Percentiles rank a stretch among this genome's conserved stretches.
These are phyloP conservation scores for Dorcus parallelipipedus DNA, from an alignment of 2,888 invertebrate genomes.

Conservation along the genomic window DNA sequence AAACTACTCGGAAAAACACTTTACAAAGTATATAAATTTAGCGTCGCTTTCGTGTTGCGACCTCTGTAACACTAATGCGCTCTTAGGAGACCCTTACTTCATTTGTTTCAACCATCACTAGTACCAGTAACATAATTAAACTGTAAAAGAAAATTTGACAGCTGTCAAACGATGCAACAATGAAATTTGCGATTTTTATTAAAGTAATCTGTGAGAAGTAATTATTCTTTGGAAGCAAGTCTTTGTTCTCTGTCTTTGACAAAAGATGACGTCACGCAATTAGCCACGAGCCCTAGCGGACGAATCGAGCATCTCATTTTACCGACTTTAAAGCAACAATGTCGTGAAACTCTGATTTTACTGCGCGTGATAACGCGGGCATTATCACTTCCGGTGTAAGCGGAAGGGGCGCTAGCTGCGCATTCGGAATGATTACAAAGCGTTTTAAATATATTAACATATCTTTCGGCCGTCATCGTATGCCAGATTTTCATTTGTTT, in stretches of 20 bases:
- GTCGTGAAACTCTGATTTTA: constrained; percentile 8
- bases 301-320: not conserved
- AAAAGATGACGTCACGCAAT: too few species aligned
- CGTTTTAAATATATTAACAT: not conserved
- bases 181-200: too few species aligned
- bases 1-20: constrained; percentile 19
- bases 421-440: not conserved
- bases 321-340: constrained; percentile 5
- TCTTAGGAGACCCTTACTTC: too few species aligned
- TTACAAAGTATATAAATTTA: not conserved
- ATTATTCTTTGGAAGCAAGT: too few species aligned
- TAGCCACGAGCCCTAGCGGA: too few species aligned
- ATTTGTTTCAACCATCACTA: not conserved
- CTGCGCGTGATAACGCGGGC: constrained; percentile 10
- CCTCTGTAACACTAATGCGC: too few species aligned
- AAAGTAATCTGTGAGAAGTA: too few species aligned
- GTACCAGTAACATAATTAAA: constrained; percentile 5
- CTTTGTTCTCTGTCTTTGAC: too few species aligned
- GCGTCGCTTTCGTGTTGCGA: not conserved
- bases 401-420: constrained; percentile 8
- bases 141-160: not conserved
- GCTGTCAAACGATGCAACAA: too few species aligned
- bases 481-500: too few species aligned
- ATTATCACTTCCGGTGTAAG: constrained; percentile 15
- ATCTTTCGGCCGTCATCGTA: not conserved